Base-by-base conservation (phyloP, 35 echinoderm and acorn worm genomes). In the Stichopus chloronotus region DNA sequence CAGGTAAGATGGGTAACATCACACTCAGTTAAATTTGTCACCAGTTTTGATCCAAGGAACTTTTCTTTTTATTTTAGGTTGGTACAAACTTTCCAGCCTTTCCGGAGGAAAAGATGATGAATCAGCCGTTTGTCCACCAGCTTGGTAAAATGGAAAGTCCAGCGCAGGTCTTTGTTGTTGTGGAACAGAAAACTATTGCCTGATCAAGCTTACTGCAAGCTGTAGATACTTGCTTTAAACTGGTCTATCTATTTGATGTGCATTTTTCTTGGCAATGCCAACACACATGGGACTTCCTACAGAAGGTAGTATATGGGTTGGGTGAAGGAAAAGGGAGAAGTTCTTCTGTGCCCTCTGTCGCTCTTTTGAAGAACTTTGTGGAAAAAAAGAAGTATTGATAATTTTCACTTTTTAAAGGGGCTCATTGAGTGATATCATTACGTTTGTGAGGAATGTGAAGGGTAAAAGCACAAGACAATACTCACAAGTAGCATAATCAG, bases 241-340 rank as follows among this genome's bases (percentile, higher is more conserved):
- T 81, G 23, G 55, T 81, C 17, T 92, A 92, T 60, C 68, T 92
- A 5, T 72, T 81, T 52, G 91, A 81, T 22, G 57, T 79, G 21
- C 19, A 72, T 30, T 90, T 59, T 60, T 55, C 91, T 77, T 77
- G 72, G 72, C 72, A 77, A 77, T 77, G 72, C 72, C 72, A 92
- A 63, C 78, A 92, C 78, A 84, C 78, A 8, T 92, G 78, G 91
- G 78, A 59, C 60, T 92, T 63, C 58, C 52, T 91, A 17, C 52
- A 79, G 54, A 91, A 91, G 76, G 72, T 79, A 57, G 72, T 91
- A 52, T 92, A 92, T 78, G 25, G 60, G 25, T 58, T 83, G 56
- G 79, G 78, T 81, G 78, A 92, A 92, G 91, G 91, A 84, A 92
- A 92, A 78, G 78, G 91, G 52, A 92, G 91, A 25, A 57, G 24